A percentile compares a stretch with the other conserved stretches of the same genome.
phyloP scores from a whole-genome alignment of 2,888 invertebrate species.

The Eledona agricola region DNA sequence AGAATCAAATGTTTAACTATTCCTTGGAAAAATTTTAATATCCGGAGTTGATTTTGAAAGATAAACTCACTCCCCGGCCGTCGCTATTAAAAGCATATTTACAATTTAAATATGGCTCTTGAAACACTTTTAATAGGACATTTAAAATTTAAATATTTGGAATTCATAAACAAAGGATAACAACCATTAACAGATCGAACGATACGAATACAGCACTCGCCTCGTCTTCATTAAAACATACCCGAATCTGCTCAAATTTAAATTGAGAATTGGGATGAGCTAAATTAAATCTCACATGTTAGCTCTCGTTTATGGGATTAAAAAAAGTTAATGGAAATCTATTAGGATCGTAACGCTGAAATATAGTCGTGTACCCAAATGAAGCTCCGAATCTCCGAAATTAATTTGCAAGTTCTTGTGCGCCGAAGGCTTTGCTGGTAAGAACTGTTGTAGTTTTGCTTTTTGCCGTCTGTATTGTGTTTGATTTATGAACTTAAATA shows the following conservation, averaged over 20 bases:
- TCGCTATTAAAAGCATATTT: conserved; percentile 30
- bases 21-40: conserved; percentile 31
- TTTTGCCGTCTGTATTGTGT: conserved; percentile 30
- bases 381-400: conserved; percentile 27
- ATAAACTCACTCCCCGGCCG: conserved; percentile 11
- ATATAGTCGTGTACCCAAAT: conserved; percentile 17
- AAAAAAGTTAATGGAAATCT: conserved; percentile 31
- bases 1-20: conserved; percentile 20
- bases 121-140: conserved; percentile 35
- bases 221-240: conserved; percentile 11
- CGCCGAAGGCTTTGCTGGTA: conserved; percentile 16
- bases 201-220: conserved; percentile 14
- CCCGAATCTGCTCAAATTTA: too few species aligned
- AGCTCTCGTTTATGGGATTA: conserved; percentile 17
- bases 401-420: conserved; percentile 32
- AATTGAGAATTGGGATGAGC: conserved; percentile 11
- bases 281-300: conserved; percentile 13
- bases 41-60: conserved; percentile 31
- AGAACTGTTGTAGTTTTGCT: conserved; percentile 37
- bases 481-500: conserved; percentile 34
- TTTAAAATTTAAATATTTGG: conserved; percentile 36
- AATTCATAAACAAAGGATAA: conserved; percentile 36
- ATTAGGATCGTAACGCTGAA: conserved; percentile 19
- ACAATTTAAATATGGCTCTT: conserved; percentile 33
- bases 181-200: conserved; percentile 30